Base-by-base conservation (phyloP, 2,888 invertebrate species). In the Acleris cristana region DNA sequence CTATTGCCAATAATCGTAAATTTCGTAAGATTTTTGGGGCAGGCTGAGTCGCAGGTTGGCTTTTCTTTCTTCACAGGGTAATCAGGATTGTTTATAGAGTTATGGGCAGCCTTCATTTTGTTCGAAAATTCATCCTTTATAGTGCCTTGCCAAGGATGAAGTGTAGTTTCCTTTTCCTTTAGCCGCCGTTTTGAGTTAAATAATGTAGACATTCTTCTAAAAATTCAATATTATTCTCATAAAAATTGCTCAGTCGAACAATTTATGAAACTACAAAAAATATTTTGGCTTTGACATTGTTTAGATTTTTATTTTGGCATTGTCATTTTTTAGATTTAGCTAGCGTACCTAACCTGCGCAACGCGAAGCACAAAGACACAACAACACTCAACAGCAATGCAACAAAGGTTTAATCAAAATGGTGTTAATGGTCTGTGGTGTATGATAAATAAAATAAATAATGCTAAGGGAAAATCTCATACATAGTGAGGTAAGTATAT, bases 1-100 rank as follows among this genome's bases (percentile, higher is more conserved):
- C 84, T 80, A 70, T 86, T 86, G 10, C 92, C 92, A 58, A 91
- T 80, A 2, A 92, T 72, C 2, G 83, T 86, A 70, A 92, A 87
- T 71, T 82, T 82, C 3, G 81, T 71, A 8, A 76, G 76, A 16
- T 81, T 65, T 57, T 69, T 57, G 48, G 73, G 26, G 26, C 26
- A 53, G 14, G 72, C 73, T 34, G 64, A 10, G 51, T 73, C 6
- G 26, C 26, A 52, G 12, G 72, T 73, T 34, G 62, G 12, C 53
- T 73, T 79, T 54, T 76, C 73, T 64, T 80, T 78, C 67, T 77
- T 78, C 3, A 71, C 71, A 2, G 89, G 88, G 71, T 86, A 87
- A 7, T 69, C 48, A 10, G 86, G 86, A 71, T 92, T 91, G 16
- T 79, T 75, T 16, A 84, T 74, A 18, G 90, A 88, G 71, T 91